Evolutionary conservation across 1,140 invertebrate genomes (phyloP), one percentile per base, ranked within the genome.

Genomic region (Drosophila setifemur): DNA sequence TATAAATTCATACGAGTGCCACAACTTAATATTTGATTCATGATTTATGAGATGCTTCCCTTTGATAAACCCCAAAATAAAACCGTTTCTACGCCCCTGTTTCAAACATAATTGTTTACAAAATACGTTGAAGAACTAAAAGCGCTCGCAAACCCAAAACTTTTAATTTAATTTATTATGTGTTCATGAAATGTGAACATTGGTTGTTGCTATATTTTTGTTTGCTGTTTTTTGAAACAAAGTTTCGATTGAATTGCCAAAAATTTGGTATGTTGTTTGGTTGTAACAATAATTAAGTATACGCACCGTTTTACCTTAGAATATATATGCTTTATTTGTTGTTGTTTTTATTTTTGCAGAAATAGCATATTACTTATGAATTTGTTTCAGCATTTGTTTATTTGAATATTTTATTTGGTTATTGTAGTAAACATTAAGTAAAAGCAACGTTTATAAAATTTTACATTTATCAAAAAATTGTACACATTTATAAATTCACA

Each of bases 221-320:
- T 55, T 55, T 43, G 26, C 35, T 47, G 16, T 26, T 31, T 28
- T 33, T 12, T 26, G 18, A 16, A 42, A 67, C 26, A 67, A 40
- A 55, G 5, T 55, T 39, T 39, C 43, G 31, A 26, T 57, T 55
- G 9, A 12, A 54, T 76, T 53, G 37, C 39, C 39, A 66, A 49
- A 82, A 70, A 71, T 54, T 76, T 19, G n/a, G 1, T 7, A 23
- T 68, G 52, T 53, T 55, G 63, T 73, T 50, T 40, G 35, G 42
- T 44, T 67, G 40, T 25, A 57, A 42, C 6, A 21, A 25, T 16
- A 44, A 78, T 49, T 37, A 52, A 54, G 70, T 71, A 83, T 83
- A 83, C 79, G 79, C 79, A 83, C 79, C 79, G 74, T 85, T 11
- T 55, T 57, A 54, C 33, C 23, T n/a, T n/a, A n/a, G n/a, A 44